Percentiles rank a stretch among this genome's conserved stretches.
These are phyloP conservation scores for Psammodynastes pulverulentus DNA, from an alignment of 2,113 vertebrate species.

Conservation along the genomic window DNA sequence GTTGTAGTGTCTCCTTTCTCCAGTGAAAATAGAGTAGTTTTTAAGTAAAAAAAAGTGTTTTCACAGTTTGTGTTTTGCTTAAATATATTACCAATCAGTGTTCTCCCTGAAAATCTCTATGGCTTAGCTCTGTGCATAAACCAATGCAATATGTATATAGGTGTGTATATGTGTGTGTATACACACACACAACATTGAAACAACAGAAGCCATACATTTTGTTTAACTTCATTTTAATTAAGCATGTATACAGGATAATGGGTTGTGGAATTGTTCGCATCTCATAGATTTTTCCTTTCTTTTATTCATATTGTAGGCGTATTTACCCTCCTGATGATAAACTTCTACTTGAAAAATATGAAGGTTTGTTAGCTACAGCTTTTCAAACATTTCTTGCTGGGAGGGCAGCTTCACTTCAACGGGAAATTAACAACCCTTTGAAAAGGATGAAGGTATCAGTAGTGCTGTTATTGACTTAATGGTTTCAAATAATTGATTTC, in stretches of 20 bases:
- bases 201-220: not conserved
- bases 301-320: conserved; percentile 72
- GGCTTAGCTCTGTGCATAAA: not conserved
- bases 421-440: conserved; percentile 97
- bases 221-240: not conserved
- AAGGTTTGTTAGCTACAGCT: conserved; percentile 88
- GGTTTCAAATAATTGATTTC: not conserved
- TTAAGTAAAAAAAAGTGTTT: conserved; percentile 22
- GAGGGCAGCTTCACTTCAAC: conserved; percentile 94
- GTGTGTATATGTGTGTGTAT: no score
- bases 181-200: no score
- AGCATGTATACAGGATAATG: not conserved
- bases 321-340: conserved; percentile 99
- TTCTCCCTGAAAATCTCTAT: not conserved
- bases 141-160: no score
- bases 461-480: not conserved
- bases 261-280: not conserved
- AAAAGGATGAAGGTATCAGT: conserved; percentile 89
- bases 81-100: not conserved
- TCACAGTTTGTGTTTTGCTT: conserved; percentile 14
- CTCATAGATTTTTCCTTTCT: not conserved
- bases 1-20: conserved; percentile 5
- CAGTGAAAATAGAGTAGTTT: conserved; percentile 13
- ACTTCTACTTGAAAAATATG: conserved; percentile 95
- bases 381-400: conserved; percentile 98